A percentile compares a stretch with the other conserved stretches of the same genome.
These are phyloP conservation scores for Pollenia griseotomentosa DNA, from an alignment of 2,888 invertebrate genomes.

Conservation along the genomic window DNA sequence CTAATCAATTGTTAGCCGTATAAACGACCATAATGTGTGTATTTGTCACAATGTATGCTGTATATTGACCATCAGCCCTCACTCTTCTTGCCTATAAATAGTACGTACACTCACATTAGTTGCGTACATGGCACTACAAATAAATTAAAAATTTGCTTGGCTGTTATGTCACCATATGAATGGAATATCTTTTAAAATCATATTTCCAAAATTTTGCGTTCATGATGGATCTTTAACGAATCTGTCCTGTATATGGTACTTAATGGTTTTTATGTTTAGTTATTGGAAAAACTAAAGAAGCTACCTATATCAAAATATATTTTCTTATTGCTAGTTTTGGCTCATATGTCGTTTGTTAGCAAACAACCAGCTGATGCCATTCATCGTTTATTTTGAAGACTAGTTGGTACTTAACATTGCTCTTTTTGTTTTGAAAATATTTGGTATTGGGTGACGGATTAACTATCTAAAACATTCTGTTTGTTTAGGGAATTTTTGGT, in stretches of 20 bases:
- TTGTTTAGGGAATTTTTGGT: too few relatives aligned
- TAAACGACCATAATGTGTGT: background rate
- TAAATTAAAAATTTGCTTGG: slow-evolving; percentile 52
- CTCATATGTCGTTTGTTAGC: background rate
- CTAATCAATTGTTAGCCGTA: slow-evolving; percentile 9
- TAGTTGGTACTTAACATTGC: background rate
- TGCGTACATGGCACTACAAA: slow-evolving; percentile 56
- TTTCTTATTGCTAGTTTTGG: background rate
- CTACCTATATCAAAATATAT: too few relatives aligned
- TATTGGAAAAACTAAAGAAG: too few relatives aligned
- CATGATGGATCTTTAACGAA: background rate
- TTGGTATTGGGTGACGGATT: too few relatives aligned
- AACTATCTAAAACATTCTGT: too few relatives aligned
- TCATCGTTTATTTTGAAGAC: slow-evolving; percentile 38
- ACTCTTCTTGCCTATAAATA: slow-evolving; percentile 36
- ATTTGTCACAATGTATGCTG: slow-evolving; percentile 30
- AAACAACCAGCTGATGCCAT: slow-evolving; percentile 51
- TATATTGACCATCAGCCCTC: slow-evolving; percentile 24
- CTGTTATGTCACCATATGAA: slow-evolving; percentile 76
- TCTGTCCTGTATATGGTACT: background rate
- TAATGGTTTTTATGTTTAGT: too few relatives aligned
- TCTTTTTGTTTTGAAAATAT: too few relatives aligned
- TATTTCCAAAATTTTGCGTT: slow-evolving; percentile 60
- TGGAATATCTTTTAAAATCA: slow-evolving; percentile 40
- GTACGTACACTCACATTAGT: slow-evolving; percentile 18